Evolutionary conservation across 2,113 vertebrate genomes (phyloP), one percentile per base, ranked within the genome.

Genomic region (Peromyscus maniculatus): DNA sequence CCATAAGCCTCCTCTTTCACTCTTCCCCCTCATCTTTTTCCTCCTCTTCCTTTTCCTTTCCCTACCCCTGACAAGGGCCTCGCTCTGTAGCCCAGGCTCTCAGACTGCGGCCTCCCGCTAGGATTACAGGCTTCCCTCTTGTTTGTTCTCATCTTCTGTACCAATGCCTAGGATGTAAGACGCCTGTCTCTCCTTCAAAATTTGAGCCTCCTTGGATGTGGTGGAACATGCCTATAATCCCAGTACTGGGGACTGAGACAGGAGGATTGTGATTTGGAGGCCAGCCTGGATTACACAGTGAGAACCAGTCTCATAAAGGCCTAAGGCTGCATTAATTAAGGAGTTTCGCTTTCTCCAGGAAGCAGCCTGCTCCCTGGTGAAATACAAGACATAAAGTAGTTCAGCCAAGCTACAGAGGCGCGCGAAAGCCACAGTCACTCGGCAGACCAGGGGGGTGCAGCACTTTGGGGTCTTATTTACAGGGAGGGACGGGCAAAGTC

Each of bases 391-490:
- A 0, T 52, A 28, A 52, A 39, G 55, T 3, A 31, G 31, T 52
- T 78, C 52, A 74, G 13, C 64, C 91, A 5, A 9, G 15, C 83
- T 49, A 36, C 24, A 66, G 74, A 46, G 4, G 62, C 43, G 43
- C 43, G 43, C 43, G 46, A 75, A 49, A 59, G 33, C n/a, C 75
- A 8, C 1, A 31, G 15, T 55, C 72, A 0, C n/a, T 26, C 33
- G 7, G 67, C 89, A 24, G 43, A 26, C 2, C 2, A 31, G 36
- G 16, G 5, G 77, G 11, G 43, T 57, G 69, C 13, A 49, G 33
- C 31, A 1, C 46, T 28, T 16, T 0, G 64, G 11, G 31, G 12
- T 33, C 2, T 46, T 66, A 5, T 3, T 15, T 33, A 6, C 1
- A 8, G 87, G 83, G 33, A 26, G 11, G 19, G 55, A 28, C 82